Base-by-base conservation (phyloP, 2,888 invertebrate species). In the Balanococcus diminutus region DNA sequence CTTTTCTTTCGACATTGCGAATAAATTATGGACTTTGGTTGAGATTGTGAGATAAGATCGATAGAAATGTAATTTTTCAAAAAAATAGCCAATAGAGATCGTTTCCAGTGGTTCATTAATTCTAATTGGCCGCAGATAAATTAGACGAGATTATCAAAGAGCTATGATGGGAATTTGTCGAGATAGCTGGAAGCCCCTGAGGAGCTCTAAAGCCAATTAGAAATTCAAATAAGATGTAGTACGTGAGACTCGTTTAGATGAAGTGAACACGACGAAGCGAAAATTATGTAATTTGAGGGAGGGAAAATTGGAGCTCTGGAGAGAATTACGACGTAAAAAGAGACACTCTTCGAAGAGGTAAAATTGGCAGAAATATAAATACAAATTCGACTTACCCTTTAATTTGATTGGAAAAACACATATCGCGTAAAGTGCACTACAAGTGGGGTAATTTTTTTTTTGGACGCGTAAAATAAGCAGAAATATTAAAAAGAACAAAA, bases 351-450 rank as follows among this genome's bases (percentile, higher is more conserved):
- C n/a, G 5, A 56, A 19, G 22, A 8, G 22, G 56, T 22, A 56
- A 1, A 5, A 22, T 1, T 22, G 51, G 51, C n/a, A 16, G 28
- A 14, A 79, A 36, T 2, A 19, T 6, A 36, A 67, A 67, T 67
- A 51, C 67, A 32, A 36, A 32, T 79, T 36, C 75, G 16, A 79
- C 75, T 32, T 79, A 79, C 75, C 36, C 19, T 36, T 36, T 79
- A 79, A 36, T 32, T 36, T 36, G 19, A 0, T 1, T 16, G 4
- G 28, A 67, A 28, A n/a, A 79, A 19, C 31, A 36, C 75, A 79
- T 67, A 67, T 67, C 14, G 14, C 67, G 67, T 25, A 14, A 28
- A 14, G 3, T 16, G 67, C n/a, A 31, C n/a, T n/a, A n/a, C n/a
- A n/a, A n/a, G n/a, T n/a, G n/a, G n/a, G n/a, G n/a, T n/a, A n/a